These are phyloP conservation scores for Gymnogyps californianus DNA, from an alignment of 2,113 vertebrate genomes.

Conservation along the genomic window DNA sequence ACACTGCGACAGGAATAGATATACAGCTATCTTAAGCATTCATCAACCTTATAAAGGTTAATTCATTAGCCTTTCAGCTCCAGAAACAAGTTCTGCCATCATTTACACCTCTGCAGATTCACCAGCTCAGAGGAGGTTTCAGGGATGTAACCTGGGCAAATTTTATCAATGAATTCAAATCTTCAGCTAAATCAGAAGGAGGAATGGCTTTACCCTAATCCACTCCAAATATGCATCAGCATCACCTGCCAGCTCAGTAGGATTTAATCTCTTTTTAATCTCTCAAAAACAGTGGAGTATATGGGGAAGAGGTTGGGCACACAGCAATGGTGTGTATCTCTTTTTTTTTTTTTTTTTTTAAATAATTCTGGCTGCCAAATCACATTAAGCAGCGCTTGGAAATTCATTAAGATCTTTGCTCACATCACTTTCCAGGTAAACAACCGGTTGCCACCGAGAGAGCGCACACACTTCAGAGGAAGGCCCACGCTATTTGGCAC, in stretches of 20 bases:
- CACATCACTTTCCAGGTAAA: background rate
- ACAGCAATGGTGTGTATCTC: background rate
- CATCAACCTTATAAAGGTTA: background rate
- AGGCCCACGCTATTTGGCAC: fast-evolving
- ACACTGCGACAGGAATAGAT: background rate
- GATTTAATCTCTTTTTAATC: slow-evolving; percentile 35
- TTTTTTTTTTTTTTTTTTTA: background rate
- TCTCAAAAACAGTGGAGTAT: background rate
- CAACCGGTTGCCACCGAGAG: background rate
- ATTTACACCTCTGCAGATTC: background rate
- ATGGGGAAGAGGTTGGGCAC: background rate
- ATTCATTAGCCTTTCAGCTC: background rate
- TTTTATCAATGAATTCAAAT: slow-evolving; percentile 44
- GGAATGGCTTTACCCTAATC: slow-evolving; percentile 37
- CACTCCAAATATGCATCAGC: slow-evolving; percentile 25
- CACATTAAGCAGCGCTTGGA: background rate
- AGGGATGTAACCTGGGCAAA: background rate
- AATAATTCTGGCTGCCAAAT: background rate
- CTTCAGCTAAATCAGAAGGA: slow-evolving; percentile 16
- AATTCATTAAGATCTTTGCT: background rate
- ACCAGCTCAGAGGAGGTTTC: background rate
- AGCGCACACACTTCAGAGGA: background rate
- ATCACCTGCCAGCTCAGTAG: slow-evolving; percentile 39
- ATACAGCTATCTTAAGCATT: background rate
- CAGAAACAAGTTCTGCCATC: background rate